Percentiles rank a stretch among this genome's conserved stretches.
These are phyloP conservation scores for Colletes latitarsis DNA, from an alignment of 1,140 invertebrate genomes.

Conservation along the genomic window DNA sequence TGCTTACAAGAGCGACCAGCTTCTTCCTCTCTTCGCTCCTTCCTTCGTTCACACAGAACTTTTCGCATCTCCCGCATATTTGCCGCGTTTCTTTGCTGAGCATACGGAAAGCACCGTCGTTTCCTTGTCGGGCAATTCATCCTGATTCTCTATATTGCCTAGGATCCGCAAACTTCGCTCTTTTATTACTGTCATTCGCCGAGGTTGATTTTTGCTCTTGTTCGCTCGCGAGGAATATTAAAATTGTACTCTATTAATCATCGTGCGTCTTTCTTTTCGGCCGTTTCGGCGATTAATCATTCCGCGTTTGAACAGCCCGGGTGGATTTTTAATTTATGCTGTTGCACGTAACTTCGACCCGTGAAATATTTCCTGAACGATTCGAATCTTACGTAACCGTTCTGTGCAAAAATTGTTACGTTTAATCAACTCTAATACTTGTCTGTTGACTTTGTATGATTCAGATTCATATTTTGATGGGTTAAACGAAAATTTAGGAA, in stretches of 20 bases:
- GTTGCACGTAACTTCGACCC: too few relatives aligned
- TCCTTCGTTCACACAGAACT: conserved; percentile 14
- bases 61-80: conserved; percentile 41
- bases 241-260: background rate
- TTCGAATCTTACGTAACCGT: too few relatives aligned
- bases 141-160: conserved; percentile 42
- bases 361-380: too few relatives aligned
- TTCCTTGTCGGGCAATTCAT: conserved; percentile 32
- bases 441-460: too few relatives aligned
- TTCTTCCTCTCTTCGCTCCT: background rate
- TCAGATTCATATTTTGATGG: too few relatives aligned
- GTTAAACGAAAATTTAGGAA: too few relatives aligned
- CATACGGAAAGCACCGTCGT: conserved; percentile 23
- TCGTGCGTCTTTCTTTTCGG: background rate
- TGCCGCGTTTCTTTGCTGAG: conserved; percentile 27
- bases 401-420: background rate
- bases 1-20: conserved; percentile 33
- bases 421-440: too few relatives aligned
- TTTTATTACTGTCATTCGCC: conserved; percentile 14
- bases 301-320: too few relatives aligned
- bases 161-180: conserved; percentile 7
- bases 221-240: background rate
- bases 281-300: background rate
- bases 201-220: background rate
- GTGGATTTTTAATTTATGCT: background rate